phyloP scores from a whole-genome alignment of 2,113 vertebrate genomes.

The Upupa epops region DNA sequence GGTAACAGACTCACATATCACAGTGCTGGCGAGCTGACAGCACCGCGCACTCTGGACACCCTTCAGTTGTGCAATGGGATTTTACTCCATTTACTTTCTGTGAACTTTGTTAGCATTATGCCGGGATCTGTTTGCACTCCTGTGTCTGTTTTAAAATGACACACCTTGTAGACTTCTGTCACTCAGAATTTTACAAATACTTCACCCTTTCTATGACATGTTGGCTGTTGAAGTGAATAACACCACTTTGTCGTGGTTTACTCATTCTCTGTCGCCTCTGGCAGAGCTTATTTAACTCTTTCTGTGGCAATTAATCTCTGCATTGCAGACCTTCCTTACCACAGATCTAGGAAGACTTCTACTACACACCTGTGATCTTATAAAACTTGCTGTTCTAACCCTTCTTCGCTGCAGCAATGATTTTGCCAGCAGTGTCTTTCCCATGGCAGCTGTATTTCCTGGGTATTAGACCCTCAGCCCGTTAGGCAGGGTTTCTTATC shows the following conservation, averaged over 20 bases:
- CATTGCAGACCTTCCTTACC: not conserved
- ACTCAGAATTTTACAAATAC: slow-evolving; percentile 62
- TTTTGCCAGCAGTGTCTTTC: not conserved
- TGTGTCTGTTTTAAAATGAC: slow-evolving; percentile 60
- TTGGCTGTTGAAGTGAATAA: not conserved
- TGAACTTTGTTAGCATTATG: slow-evolving; percentile 43
- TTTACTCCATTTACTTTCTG: slow-evolving; percentile 46
- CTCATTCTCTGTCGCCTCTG: slow-evolving; percentile 16
- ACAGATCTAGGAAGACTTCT: not conserved
- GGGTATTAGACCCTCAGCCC: not conserved
- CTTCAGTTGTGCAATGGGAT: slow-evolving; percentile 50
- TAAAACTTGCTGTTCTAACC: not conserved
- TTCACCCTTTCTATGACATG: slow-evolving; percentile 38
- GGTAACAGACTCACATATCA: not conserved
- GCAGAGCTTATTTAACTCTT: not conserved
- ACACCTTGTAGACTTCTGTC: slow-evolving; percentile 50
- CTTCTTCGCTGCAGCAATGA: not conserved
- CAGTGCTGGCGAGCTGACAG: not conserved
- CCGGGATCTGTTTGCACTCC: slow-evolving; percentile 27
- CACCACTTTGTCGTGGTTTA: slow-evolving; percentile 3
- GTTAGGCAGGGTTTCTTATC: not conserved
- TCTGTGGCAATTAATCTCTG: not conserved
- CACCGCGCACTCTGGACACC: not conserved
- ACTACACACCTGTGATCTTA: not conserved
- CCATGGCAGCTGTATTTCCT: not conserved